phyloP scores from a whole-genome alignment of 2,797 vertebrate genomes.

The Rallus crepitans region DNA sequence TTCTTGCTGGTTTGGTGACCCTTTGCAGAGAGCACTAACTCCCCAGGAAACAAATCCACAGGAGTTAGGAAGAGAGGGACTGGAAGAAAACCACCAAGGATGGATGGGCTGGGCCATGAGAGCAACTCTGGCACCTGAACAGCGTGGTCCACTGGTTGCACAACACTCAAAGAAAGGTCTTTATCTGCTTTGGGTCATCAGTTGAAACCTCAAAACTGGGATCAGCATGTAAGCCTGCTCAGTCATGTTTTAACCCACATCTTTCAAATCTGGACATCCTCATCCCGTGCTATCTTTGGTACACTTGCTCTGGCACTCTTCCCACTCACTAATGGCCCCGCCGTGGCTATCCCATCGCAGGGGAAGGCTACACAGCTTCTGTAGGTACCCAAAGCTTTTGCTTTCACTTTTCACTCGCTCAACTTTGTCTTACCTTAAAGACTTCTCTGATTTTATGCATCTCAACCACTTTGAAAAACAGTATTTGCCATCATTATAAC shows the following conservation, averaged over 20 bases:
- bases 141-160: not conserved
- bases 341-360: not conserved
- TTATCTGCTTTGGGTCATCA: not conserved
- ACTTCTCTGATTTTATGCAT: slow-evolving; percentile 52
- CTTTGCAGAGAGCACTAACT: not conserved
- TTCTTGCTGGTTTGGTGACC: not conserved
- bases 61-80: not conserved
- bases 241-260: not conserved
- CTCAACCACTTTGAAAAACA: slow-evolving; percentile 43
- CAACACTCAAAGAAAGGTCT: not conserved
- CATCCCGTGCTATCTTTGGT: not conserved
- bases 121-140: not conserved
- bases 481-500: slow-evolving; percentile 58
- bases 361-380: not conserved
- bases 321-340: not conserved
- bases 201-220: not conserved
- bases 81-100: not conserved
- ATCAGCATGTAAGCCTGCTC: not conserved
- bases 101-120: not conserved
- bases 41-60: not conserved
- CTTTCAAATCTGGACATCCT: not conserved
- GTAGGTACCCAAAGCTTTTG: not conserved
- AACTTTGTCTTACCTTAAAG: not conserved
- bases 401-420: not conserved
- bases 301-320: not conserved